phyloP scores from a whole-genome alignment of 2,113 vertebrate genomes.

The Neodon shergylaensis region DNA sequence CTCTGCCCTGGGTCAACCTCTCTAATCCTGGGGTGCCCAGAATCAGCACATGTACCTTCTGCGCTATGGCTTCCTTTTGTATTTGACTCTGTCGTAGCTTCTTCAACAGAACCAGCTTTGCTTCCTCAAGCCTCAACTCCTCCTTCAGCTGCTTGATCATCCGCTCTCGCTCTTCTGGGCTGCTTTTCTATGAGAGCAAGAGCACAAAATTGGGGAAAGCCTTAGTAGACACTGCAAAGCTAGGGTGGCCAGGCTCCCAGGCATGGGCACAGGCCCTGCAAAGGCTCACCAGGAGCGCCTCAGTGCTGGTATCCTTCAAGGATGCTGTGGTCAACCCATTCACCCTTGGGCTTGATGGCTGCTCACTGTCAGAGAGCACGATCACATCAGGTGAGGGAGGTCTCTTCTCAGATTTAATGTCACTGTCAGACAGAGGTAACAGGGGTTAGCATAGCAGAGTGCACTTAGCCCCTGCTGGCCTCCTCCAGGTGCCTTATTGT shows the following conservation, averaged over 20 bases:
- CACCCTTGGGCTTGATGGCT: slow-evolving; percentile 93
- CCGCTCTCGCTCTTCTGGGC: slow-evolving; percentile 92
- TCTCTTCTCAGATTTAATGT: slow-evolving; percentile 90
- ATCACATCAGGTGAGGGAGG: slow-evolving; percentile 94
- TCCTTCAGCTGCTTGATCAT: slow-evolving; percentile 96
- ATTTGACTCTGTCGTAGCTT: slow-evolving; percentile 98
- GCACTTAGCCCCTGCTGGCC: neutral
- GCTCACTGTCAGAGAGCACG: slow-evolving; percentile 95
- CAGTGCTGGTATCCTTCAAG: slow-evolving; percentile 90
- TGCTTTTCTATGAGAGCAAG: slow-evolving; percentile 89
- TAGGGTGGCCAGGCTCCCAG: no score
- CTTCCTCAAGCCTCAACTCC: slow-evolving; percentile 96
- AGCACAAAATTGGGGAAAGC: neutral
- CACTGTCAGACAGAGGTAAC: slow-evolving; percentile 82
- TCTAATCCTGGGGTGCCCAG: neutral
- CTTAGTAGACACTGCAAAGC: neutral
- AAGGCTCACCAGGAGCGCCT: slow-evolving; percentile 92
- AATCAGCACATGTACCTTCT: slow-evolving; percentile 88
- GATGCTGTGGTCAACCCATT: slow-evolving; percentile 90
- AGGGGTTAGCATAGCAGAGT: neutral
- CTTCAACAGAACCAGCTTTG: slow-evolving; percentile 96
- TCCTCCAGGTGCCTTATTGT: no score
- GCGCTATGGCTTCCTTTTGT: slow-evolving; percentile 92
- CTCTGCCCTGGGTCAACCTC: neutral
- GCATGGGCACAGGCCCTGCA: neutral